phyloP scores from a whole-genome alignment of 2,113 vertebrate genomes.

The Phyllostomus hastatus region DNA sequence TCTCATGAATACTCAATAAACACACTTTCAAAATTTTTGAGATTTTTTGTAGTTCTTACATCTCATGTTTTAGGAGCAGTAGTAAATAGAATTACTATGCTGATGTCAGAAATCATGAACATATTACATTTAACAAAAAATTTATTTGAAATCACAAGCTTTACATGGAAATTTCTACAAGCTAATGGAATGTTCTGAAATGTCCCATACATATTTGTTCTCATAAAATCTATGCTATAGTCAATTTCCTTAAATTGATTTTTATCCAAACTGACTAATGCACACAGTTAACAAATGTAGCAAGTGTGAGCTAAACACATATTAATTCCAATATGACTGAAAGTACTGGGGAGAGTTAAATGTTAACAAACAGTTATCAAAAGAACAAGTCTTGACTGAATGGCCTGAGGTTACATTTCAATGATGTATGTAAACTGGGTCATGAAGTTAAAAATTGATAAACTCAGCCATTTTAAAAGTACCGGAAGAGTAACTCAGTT shows the following conservation, averaged over 20 bases:
- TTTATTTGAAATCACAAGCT: background rate
- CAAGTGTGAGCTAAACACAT: background rate
- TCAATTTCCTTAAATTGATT: background rate
- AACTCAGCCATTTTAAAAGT: conserved; percentile 59
- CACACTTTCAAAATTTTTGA: background rate
- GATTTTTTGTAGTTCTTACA: background rate
- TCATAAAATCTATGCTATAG: background rate
- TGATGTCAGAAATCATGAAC: background rate
- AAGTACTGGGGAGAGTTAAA: background rate
- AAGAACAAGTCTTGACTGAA: conserved; percentile 5
- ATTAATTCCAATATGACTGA: background rate
- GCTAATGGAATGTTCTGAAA: background rate
- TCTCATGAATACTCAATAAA: background rate
- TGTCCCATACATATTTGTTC: background rate
- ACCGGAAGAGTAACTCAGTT: conserved; percentile 15
- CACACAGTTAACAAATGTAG: background rate
- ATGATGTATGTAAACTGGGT: conserved; percentile 47
- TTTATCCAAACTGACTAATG: background rate
- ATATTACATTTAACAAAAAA: background rate
- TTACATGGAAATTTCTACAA: background rate
- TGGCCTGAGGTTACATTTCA: conserved; percentile 49
- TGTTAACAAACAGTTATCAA: conserved; percentile 57
- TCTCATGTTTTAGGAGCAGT: background rate
- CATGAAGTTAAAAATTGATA: conserved; percentile 54
- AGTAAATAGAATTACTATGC: background rate